Conservation (phyloP, 2,113 vertebrate genomes). For the Tapirus terrestris region DNA sequence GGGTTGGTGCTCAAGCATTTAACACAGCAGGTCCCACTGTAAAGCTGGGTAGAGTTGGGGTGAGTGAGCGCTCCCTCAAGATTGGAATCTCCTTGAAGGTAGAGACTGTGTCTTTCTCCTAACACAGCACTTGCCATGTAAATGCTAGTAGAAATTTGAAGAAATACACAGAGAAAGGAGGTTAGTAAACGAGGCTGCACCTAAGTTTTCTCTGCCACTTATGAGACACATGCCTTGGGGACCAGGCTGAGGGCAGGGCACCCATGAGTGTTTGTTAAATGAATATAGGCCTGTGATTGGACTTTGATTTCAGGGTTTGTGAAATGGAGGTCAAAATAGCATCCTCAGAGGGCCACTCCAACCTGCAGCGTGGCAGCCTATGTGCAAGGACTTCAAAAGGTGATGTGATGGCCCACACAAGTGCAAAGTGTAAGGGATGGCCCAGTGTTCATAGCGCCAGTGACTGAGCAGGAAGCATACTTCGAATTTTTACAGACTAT, state of each 20-base stretch:
- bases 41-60: accelerated
- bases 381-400: background rate
- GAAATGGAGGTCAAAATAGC: background rate
- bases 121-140: accelerated
- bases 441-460: accelerated
- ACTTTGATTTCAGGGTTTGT: background rate
- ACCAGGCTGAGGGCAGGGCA: background rate
- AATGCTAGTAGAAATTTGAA: accelerated
- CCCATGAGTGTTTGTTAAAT: accelerated
- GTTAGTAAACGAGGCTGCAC: background rate
- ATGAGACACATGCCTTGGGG: accelerated
- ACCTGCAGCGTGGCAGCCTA: accelerated
- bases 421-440: accelerated
- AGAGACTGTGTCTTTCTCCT: background rate
- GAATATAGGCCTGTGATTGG: background rate
- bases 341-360: background rate
- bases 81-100: background rate
- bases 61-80: background rate
- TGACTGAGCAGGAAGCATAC: background rate
- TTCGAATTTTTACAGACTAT: background rate
- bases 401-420: accelerated
- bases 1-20: background rate
- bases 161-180: background rate
- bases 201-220: background rate
- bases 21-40: accelerated